Evolutionary conservation across 2,888 invertebrate genomes (phyloP).

Genomic region (Drosophila meridionalis): DNA sequence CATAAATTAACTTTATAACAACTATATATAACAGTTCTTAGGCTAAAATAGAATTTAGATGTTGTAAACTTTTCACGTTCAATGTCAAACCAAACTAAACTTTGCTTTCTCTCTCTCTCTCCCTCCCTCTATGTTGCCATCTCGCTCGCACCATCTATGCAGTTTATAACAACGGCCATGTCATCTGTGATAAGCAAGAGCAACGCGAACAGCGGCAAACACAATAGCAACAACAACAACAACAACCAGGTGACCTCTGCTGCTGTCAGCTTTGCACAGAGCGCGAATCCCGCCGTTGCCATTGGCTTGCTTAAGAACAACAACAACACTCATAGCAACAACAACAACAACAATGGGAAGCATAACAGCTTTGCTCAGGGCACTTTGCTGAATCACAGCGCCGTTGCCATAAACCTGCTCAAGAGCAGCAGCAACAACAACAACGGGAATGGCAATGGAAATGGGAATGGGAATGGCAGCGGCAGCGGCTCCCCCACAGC

Average conservation of each 20-base stretch:
- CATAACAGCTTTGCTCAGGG: slow-evolving; percentile 2
- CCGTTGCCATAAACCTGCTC: slow-evolving; percentile 38
- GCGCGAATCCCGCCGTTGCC: slow-evolving; percentile 23
- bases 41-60: no score
- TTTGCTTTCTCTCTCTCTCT: slow-evolving; percentile 21
- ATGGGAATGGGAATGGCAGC: no score
- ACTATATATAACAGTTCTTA: not conserved
- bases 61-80: not conserved
- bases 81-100: not conserved
- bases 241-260: slow-evolving; percentile 44
- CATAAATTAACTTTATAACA: not conserved
- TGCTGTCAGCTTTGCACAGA: slow-evolving; percentile 30
- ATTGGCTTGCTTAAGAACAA: slow-evolving; percentile 40
- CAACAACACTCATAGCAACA: slow-evolving; percentile 20
- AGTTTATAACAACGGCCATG: slow-evolving; percentile 82
- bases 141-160: slow-evolving; percentile 42
- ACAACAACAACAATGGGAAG: slow-evolving; percentile 7
- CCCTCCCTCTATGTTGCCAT: slow-evolving; percentile 22
- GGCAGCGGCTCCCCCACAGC: slow-evolving; percentile 25
- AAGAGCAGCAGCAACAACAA: slow-evolving; percentile 40
- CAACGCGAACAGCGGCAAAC: slow-evolving; percentile 47
- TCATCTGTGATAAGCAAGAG: slow-evolving; percentile 84
- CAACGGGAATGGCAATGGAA: not conserved
- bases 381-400: slow-evolving; percentile 32
- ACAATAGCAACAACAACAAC: slow-evolving; percentile 33